phyloP scores from a whole-genome alignment of 2,888 invertebrate species.

The Tridacna crocea region DNA sequence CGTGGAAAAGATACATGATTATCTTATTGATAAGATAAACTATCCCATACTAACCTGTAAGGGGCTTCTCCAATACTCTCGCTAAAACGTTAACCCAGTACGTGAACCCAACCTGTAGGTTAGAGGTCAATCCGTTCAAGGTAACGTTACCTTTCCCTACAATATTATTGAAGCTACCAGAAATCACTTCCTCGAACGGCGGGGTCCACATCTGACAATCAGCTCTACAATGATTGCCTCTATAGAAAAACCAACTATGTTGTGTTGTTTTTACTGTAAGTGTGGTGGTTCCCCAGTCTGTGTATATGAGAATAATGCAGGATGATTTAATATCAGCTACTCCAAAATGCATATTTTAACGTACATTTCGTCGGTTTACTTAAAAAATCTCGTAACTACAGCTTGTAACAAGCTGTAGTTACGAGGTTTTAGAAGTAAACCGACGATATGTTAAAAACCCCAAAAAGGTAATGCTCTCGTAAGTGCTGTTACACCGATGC shows the following conservation, averaged over 20 bases:
- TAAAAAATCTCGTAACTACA: no score
- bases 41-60: background rate
- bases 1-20: no score
- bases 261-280: background rate
- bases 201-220: background rate
- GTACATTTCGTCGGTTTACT: no score
- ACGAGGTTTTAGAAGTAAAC: no score
- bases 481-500: no score
- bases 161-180: background rate
- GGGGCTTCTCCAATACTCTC: background rate
- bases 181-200: background rate
- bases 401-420: no score
- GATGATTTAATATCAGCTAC: no score
- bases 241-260: background rate
- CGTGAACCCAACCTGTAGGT: background rate
- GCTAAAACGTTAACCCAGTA: constrained; percentile 23
- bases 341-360: no score
- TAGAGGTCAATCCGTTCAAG: background rate
- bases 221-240: background rate
- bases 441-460: no score
- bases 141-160: constrained; percentile 15
- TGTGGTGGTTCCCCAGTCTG: background rate
- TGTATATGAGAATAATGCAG: background rate
- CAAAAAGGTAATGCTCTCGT: no score
- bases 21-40: no score